Evolutionary conservation across 1,140 invertebrate species (phyloP), one percentile per base, ranked within the genome.

Genomic region (Atta texana): DNA sequence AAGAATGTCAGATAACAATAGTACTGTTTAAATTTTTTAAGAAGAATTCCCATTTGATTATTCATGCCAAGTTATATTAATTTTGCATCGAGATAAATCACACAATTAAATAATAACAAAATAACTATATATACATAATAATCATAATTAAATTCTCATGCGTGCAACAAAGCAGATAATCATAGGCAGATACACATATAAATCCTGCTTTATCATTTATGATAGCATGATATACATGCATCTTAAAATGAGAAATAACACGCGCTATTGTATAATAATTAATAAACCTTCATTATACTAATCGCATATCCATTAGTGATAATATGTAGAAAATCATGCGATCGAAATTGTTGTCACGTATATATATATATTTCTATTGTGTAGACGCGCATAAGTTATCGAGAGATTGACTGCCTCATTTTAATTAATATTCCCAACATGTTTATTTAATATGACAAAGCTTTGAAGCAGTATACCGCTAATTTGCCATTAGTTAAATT

Each of bases 361-460:
- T 57, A 24, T 24, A 24, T 71, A 34, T 59, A 28, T 82, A 21
- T 7, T n/a, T 84, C 44, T 55, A 44, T 74, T 59, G 55, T 75
- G n/a, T 51, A 39, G 14, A 74, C 14, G 18, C 18, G 44, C 14
- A 75, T 75, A 84, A 75, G 80, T 84, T 84, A 55, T 4, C 69
- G 14, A 10, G 34, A 71, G 53, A 84, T 84, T 51, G 80, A 84
- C 80, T 51, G 69, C 24, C 80, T n/a, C 24, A 72, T 84, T 84
- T 84, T 84, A 84, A 84, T 84, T 84, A 84, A 75, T 84, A 84
- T 24, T 7, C 55, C 24, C 55, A 75, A 84, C 55, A 61, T 84
- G 80, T 84, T 84, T 84, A 84, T 84, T 84, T 84, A 75, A 75
- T 57, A 59, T 44, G 44, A 63, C 69, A 75, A 84, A 84, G 80